Conservation (phyloP, 2,797 vertebrate species). For the Pachyuromys duprasi region DNA sequence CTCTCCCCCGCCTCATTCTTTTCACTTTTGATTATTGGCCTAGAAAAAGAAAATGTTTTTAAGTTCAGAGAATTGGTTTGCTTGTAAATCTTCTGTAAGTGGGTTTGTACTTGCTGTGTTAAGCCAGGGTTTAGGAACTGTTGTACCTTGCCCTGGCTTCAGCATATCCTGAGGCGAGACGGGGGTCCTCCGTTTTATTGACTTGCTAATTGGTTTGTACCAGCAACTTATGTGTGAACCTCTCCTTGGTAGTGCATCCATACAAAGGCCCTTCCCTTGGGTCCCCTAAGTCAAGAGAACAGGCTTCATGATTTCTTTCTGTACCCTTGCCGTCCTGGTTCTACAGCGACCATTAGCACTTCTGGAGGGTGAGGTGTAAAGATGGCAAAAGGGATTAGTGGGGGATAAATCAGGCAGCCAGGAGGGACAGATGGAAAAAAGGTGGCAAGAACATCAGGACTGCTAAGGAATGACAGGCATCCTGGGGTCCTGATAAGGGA, state of each 20-base stretch:
- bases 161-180: background rate
- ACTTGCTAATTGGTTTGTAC: background rate
- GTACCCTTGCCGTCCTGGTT: background rate
- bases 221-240: background rate
- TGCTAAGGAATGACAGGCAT: background rate
- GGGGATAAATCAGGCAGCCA: background rate
- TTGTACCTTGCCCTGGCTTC: background rate
- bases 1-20: background rate
- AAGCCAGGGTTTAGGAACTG: background rate
- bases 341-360: background rate
- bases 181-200: background rate
- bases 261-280: background rate
- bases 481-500: background rate
- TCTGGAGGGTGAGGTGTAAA: background rate
- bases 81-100: background rate
- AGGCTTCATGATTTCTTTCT: background rate
- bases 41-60: slow-evolving; percentile 25
- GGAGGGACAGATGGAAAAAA: background rate
- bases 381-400: background rate
- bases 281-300: background rate
- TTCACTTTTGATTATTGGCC: slow-evolving; percentile 41
- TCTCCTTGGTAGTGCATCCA: background rate
- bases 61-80: background rate
- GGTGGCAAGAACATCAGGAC: background rate
- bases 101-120: background rate